These are phyloP conservation scores for Masnerella sp. DNA, from an alignment of 2,888 invertebrate genomes.

Conservation along the genomic window DNA sequence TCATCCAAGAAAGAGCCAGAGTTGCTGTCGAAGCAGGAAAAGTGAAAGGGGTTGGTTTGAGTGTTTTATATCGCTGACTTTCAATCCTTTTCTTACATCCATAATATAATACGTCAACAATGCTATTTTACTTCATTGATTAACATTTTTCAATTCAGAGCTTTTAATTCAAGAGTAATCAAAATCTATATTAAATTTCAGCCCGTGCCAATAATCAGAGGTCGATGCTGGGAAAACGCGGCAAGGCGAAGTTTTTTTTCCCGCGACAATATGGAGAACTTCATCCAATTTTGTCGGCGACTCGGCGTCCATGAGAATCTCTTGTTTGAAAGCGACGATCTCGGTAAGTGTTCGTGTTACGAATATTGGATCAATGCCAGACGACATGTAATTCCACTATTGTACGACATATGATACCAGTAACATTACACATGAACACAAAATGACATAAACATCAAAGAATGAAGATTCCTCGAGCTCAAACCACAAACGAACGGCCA, in stretches of 20 bases:
- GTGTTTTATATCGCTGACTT: too few relatives aligned
- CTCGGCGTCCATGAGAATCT: conserved; percentile 92
- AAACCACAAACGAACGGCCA: too few relatives aligned
- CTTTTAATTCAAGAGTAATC: too few relatives aligned
- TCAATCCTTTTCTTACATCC: too few relatives aligned
- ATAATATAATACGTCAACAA: too few relatives aligned
- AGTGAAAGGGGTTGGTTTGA: conserved; percentile 79
- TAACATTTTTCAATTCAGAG: too few relatives aligned
- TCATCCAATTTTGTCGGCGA: conserved; percentile 90
- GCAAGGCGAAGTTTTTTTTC: conserved; percentile 92
- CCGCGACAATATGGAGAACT: conserved; percentile 92
- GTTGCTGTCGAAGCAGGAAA: conserved; percentile 83
- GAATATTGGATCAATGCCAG: conserved; percentile 44
- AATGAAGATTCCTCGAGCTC: too few relatives aligned
- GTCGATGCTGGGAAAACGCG: conserved; percentile 90
- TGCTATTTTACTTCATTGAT: too few relatives aligned
- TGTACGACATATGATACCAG: conserved; percentile 19
- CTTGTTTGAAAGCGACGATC: conserved; percentile 92
- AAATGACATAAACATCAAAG: background rate
- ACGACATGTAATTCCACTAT: conserved; percentile 28
- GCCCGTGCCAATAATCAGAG: conserved; percentile 85
- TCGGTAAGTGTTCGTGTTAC: conserved; percentile 80
- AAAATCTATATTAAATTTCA: too few relatives aligned
- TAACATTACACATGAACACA: conserved; percentile 16
- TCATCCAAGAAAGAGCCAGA: conserved; percentile 87